Conservation (phyloP, 2,113 vertebrate species). For the Saiga tatarica region DNA sequence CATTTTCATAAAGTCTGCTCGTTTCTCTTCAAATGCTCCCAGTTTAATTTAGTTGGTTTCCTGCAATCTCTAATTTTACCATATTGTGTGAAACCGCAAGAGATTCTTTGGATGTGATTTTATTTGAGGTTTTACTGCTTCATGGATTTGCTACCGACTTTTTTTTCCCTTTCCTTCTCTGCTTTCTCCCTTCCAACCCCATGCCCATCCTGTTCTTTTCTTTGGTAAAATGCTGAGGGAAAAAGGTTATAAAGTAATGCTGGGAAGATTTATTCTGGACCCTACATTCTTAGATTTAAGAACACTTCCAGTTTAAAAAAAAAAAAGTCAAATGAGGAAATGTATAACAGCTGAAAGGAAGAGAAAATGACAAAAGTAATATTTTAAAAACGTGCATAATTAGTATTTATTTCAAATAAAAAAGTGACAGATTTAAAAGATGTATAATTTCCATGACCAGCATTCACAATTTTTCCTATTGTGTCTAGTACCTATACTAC, state of each 20-base stretch:
- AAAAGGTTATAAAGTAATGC: constrained; percentile 51
- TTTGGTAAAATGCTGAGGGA: constrained; percentile 35
- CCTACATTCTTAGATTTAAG: constrained; percentile 60
- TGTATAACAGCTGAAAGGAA: constrained; percentile 67
- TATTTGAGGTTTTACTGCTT: constrained; percentile 84
- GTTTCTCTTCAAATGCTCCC: constrained; percentile 83
- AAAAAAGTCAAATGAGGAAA: constrained; percentile 65
- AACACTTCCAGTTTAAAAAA: constrained; percentile 64
- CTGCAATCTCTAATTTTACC: constrained; percentile 87
- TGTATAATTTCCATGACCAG: constrained; percentile 25
- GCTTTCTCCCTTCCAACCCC: background rate
- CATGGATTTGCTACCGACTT: constrained; percentile 81
- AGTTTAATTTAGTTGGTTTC: constrained; percentile 86
- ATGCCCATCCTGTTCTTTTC: background rate
- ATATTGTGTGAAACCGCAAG: constrained; percentile 86
- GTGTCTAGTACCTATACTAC: constrained; percentile 28
- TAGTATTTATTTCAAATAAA: constrained; percentile 70
- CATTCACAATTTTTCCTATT: constrained; percentile 25
- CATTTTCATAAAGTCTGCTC: constrained; percentile 83
- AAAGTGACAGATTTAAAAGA: constrained; percentile 37
- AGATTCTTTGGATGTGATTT: constrained; percentile 82
- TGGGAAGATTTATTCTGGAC: constrained; percentile 65
- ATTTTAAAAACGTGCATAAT: constrained; percentile 49
- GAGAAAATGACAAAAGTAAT: constrained; percentile 67
- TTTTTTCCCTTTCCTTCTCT: background rate